These are phyloP conservation scores for Hydropsyche betteni DNA, from an alignment of 2,888 invertebrate genomes.

Conservation along the genomic window DNA sequence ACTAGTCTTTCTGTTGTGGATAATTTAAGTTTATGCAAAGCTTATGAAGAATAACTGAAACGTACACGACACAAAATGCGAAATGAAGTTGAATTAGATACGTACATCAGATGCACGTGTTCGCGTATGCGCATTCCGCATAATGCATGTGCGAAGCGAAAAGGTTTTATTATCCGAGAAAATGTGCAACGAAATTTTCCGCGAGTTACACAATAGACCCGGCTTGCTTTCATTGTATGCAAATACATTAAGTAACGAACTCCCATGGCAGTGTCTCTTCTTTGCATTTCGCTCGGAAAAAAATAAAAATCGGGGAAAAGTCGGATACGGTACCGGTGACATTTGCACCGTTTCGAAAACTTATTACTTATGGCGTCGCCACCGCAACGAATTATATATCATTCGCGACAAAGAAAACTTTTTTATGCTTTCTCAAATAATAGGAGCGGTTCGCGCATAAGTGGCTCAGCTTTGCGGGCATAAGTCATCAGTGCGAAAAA, in stretches of 20 bases:
- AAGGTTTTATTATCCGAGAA: conserved; percentile 42
- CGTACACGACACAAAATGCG: too few species aligned
- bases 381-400: conserved; percentile 23
- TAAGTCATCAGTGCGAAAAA: conserved; percentile 10
- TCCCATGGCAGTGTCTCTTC: not conserved
- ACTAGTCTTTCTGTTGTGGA: too few species aligned
- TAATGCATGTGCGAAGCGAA: conserved; percentile 37
- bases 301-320: conserved; percentile 5
- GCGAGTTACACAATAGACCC: conserved; percentile 36
- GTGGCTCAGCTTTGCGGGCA: conserved; percentile 19
- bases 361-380: conserved; percentile 27
- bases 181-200: conserved; percentile 37
- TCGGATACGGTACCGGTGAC: conserved; percentile 17
- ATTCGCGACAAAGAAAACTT: conserved; percentile 12
- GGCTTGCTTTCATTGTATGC: conserved; percentile 20
- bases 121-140: not conserved
- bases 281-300: not conserved
- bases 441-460: conserved; percentile 6
- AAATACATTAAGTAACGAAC: conserved; percentile 29
- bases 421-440: conserved; percentile 1
- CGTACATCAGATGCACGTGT: too few species aligned
- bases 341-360: conserved; percentile 33
- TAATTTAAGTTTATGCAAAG: too few species aligned
- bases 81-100: too few species aligned
- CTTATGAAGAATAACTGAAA: too few species aligned